Evolutionary conservation across 1,140 invertebrate species (phyloP), one percentile per base, ranked within the genome.

Genomic region (Drosophila funebris): DNA sequence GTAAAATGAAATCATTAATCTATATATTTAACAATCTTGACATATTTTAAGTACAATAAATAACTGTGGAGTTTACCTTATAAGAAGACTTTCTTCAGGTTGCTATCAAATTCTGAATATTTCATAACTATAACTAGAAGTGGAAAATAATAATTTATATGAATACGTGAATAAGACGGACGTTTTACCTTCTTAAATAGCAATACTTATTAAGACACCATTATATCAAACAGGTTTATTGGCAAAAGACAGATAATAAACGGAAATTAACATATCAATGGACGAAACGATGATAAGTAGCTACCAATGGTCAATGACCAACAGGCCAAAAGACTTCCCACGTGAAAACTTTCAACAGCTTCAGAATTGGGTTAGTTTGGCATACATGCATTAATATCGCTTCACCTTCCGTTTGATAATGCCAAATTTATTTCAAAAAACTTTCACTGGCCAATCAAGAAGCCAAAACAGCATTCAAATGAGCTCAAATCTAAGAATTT

Each of bases 231-330:
- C 67, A 8, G 67, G 67, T 63, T 70, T 44, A 18, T 33, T 70
- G n/a, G 24, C 56, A 39, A 48, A 36, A 3, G 18, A 20, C 44
- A 4, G 11, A 29, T 68, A 27, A 22, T 52, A 70, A 79, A 78
- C 67, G 24, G 36, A 14, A 48, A 84, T 85, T 85, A 71, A 41
- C 81, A 87, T 85, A 75, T 68, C 77, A 64, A 85, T 76, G 39
- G 36, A 29, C 39, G 20, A 52, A 29, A 70, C 58, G 27, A 36
- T 64, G 68, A 56, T 71, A 27, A 60, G 48, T 16, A 66, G 13
- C 18, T 52, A 44, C 52, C 53, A 46, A 54, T 58, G 60, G 56
- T 48, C 73, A 66, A 44, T 57, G 4, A 4, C 22, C 22, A 33
- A 33, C 31, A 33, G 48, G 71, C 50, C 71, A 64, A 61, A 60